Percentiles rank a stretch among this genome's conserved stretches.
phyloP scores from a whole-genome alignment of 2,113 vertebrate species.

The Hepsetus odoe region DNA sequence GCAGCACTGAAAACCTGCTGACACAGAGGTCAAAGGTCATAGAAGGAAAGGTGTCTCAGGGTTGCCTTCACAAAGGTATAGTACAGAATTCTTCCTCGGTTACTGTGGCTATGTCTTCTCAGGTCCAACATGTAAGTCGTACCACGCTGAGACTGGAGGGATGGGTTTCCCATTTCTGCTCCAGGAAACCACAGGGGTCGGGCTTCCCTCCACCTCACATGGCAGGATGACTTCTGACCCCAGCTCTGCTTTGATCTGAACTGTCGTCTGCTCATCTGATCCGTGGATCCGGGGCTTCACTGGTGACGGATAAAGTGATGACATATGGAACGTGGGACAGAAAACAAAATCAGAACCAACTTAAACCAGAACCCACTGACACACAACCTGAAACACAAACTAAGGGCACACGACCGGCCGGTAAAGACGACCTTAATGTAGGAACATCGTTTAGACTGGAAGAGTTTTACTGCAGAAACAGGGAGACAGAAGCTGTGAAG shows the following conservation, averaged over 20 bases:
- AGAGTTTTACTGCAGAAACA: too few relatives aligned
- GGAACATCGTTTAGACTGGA: too few relatives aligned
- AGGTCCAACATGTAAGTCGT: constrained; percentile 47
- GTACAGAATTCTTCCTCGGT: too few relatives aligned
- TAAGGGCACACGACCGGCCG: too few relatives aligned
- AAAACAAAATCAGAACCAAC: not conserved
- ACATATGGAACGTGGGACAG: not conserved
- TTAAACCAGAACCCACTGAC: not conserved
- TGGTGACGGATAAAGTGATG: too few relatives aligned
- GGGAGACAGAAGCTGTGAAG: too few relatives aligned
- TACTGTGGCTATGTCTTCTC: too few relatives aligned
- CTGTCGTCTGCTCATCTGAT: constrained; percentile 43
- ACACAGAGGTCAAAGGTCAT: constrained; percentile 48
- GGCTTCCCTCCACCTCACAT: constrained; percentile 83
- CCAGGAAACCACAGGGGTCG: constrained; percentile 84
- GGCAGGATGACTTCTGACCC: constrained; percentile 84
- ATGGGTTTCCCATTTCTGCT: constrained; percentile 77
- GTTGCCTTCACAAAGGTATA: too few relatives aligned
- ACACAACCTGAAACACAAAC: too few relatives aligned
- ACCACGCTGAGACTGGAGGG: constrained; percentile 77
- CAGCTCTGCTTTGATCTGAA: constrained; percentile 73
- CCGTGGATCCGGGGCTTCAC: constrained; percentile 81
- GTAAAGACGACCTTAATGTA: too few relatives aligned
- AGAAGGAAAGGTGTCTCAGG: too few relatives aligned
- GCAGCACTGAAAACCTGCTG: constrained; percentile 79